Evolutionary conservation across 2,113 vertebrate genomes (phyloP).

Genomic region (Antidorcas marsupialis): DNA sequence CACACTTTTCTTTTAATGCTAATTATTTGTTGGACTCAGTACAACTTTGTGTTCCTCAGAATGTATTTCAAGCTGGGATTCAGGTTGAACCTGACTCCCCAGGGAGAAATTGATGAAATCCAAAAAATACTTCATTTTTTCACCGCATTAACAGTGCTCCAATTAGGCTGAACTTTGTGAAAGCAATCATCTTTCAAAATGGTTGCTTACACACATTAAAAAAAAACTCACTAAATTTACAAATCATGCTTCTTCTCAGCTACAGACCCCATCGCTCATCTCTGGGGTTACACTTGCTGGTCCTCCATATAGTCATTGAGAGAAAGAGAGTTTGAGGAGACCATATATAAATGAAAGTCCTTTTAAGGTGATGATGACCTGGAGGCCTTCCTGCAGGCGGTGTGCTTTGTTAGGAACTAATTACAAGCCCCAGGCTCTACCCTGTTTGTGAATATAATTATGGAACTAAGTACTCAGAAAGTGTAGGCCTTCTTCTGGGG

Average conservation of each 20-base stretch:
- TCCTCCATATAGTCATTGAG: not conserved
- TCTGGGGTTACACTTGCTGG: not conserved
- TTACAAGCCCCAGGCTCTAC: not conserved
- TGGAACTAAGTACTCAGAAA: not conserved
- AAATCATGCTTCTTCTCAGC: not conserved
- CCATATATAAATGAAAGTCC: not conserved
- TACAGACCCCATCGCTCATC: not conserved
- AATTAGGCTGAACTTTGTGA: not conserved
- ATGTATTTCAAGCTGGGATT: not conserved
- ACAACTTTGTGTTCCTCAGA: not conserved
- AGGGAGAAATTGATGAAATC: not conserved
- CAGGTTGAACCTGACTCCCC: not conserved
- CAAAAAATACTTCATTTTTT: not conserved
- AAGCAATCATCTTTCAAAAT: not conserved
- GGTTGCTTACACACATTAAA: not conserved
- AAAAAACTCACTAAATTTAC: not conserved
- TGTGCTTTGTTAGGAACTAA: not conserved
- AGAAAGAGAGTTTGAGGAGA: not conserved
- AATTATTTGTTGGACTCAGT: not conserved
- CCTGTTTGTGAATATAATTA: not conserved
- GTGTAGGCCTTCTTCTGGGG: not conserved
- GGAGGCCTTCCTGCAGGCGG: not conserved
- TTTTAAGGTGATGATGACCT: not conserved
- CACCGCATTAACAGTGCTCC: not conserved
- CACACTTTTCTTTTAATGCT: not conserved